Evolutionary conservation across 2,888 invertebrate genomes (phyloP).

Genomic region (Actias luna): DNA sequence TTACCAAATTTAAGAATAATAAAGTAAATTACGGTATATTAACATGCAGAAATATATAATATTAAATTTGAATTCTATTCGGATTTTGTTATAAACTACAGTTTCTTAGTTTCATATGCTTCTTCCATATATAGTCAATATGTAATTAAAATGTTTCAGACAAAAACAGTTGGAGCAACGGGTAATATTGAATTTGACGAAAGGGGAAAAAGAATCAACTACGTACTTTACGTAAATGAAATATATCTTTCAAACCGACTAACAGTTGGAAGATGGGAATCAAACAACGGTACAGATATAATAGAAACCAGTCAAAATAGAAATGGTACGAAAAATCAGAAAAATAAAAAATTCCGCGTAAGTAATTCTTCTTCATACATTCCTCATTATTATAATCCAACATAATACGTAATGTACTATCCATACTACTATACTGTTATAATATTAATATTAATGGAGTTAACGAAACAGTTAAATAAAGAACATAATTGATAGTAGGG

Average conservation of each 20-base stretch:
- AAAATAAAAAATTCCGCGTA: conserved; percentile 85
- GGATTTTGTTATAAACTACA: neutral
- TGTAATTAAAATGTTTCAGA: conserved; percentile 60
- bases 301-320: conserved; percentile 60
- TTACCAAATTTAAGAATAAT: too few species aligned
- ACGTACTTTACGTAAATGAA: conserved; percentile 86
- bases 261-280: conserved; percentile 62
- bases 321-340: conserved; percentile 3
- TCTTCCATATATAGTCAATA: neutral
- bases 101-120: neutral
- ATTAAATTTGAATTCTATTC: too few species aligned
- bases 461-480: too few species aligned
- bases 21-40: neutral
- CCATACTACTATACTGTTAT: too few species aligned
- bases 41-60: neutral
- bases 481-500: too few species aligned
- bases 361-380: conserved; percentile 34
- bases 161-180: conserved; percentile 84
- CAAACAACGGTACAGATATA: conserved; percentile 77
- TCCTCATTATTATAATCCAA: neutral
- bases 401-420: too few species aligned
- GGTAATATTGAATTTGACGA: conserved; percentile 86
- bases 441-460: too few species aligned
- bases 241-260: conserved; percentile 47
- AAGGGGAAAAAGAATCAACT: conserved; percentile 85